Evolutionary conservation across 2,888 invertebrate species (phyloP).

Genomic region (Spodoptera littoralis): DNA sequence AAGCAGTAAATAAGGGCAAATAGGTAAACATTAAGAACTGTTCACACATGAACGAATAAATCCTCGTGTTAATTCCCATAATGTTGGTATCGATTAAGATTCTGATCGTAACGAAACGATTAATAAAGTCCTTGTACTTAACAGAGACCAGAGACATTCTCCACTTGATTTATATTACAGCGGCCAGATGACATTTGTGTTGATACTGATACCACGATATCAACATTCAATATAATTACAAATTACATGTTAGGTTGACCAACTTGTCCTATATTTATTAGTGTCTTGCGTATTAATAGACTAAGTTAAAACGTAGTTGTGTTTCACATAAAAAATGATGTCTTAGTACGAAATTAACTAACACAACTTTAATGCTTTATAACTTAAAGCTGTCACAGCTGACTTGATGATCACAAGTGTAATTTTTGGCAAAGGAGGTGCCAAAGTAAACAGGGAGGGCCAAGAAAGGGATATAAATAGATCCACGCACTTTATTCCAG

Average conservation of each 20-base stretch:
- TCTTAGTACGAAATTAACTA: conserved; percentile 1
- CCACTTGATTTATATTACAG: conserved; percentile 42
- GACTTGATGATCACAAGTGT: too few species aligned
- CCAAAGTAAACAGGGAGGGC: too few species aligned
- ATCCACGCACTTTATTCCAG: too few species aligned
- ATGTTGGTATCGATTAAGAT: conserved; percentile 17
- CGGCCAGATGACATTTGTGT: conserved; percentile 43
- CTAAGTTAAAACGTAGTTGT: conserved; percentile 9
- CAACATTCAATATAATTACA: conserved; percentile 16
- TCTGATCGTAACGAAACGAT: conserved; percentile 29
- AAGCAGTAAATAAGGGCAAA: too few species aligned
- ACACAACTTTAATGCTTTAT: too few species aligned
- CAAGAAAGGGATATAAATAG: too few species aligned
- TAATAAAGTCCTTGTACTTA: conserved; percentile 46
- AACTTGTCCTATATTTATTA: conserved; percentile 20
- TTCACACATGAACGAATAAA: too few species aligned
- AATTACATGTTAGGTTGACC: conserved; percentile 4
- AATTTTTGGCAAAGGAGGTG: too few species aligned
- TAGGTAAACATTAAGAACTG: too few species aligned
- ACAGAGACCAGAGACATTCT: conserved; percentile 44
- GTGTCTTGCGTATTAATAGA: conserved; percentile 13
- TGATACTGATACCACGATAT: conserved; percentile 17
- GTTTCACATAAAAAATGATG: conserved; percentile 10
- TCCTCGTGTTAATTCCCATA: too few species aligned
- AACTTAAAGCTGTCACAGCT: too few species aligned